Conservation (phyloP, 2,888 invertebrate genomes). For the Aquatica leii region DNA sequence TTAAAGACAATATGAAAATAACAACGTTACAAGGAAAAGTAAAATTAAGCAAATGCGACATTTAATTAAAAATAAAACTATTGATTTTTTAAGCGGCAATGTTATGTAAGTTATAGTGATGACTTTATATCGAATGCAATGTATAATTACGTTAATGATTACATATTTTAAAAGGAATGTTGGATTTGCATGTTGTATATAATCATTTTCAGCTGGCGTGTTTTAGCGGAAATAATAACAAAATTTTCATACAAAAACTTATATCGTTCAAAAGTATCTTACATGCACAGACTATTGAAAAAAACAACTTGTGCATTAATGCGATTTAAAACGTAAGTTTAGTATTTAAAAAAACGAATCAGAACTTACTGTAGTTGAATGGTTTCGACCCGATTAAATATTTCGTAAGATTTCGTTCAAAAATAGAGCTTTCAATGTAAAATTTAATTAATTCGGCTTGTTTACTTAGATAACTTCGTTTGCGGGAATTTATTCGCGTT, state of each 20-base stretch:
- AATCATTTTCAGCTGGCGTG: background rate
- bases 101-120: no score
- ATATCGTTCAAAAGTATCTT: background rate
- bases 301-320: background rate
- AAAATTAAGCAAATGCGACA: no score
- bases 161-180: no score
- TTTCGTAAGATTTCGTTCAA: constrained; percentile 20
- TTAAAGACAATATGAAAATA: no score
- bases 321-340: constrained; percentile 1
- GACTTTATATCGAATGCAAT: no score
- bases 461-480: constrained; percentile 6
- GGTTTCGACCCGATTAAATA: constrained; percentile 10
- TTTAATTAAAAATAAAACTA: no score
- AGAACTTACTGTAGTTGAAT: background rate
- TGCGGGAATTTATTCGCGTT: constrained; percentile 11
- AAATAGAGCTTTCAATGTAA: constrained; percentile 19
- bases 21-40: no score
- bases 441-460: constrained; percentile 21
- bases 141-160: no score
- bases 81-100: no score
- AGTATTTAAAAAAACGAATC: background rate
- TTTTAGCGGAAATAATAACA: background rate
- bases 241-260: constrained; percentile 13
- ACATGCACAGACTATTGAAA: background rate
- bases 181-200: no score